A percentile compares a stretch with the other conserved stretches of the same genome.
These are phyloP conservation scores for Equus przewalskii DNA, from an alignment of 2,113 vertebrate species.

Conservation along the genomic window DNA sequence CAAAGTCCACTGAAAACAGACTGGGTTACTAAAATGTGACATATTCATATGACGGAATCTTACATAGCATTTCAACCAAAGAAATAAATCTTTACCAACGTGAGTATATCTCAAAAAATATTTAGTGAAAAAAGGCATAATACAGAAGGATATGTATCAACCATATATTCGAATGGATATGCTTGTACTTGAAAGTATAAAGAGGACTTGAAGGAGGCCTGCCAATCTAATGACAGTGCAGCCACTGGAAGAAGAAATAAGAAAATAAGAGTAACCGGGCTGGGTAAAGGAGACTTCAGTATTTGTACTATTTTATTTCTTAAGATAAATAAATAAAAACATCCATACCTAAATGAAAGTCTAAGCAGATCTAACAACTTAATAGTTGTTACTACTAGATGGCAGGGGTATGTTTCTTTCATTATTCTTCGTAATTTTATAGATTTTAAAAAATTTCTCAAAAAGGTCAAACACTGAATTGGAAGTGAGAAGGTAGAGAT, in stretches of 20 bases:
- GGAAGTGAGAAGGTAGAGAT: not conserved
- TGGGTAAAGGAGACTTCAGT: not conserved
- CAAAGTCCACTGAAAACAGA: not conserved
- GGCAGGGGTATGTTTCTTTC: not conserved
- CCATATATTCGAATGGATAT: not conserved
- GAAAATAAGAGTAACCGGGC: not conserved
- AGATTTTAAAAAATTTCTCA: not conserved
- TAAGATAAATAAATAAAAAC: not conserved
- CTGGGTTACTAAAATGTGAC: slow-evolving; percentile 18
- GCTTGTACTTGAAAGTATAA: not conserved
- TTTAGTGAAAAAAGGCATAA: not conserved
- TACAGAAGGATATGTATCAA: not conserved
- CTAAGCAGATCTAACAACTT: not conserved
- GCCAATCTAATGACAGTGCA: not conserved
- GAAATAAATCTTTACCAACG: not conserved
- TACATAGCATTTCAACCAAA: not conserved
- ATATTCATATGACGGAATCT: not conserved
- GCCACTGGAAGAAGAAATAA: not conserved
- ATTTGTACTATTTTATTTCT: not conserved
- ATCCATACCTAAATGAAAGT: not conserved
- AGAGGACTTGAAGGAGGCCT: not conserved
- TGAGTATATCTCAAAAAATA: not conserved
- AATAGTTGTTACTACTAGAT: not conserved
- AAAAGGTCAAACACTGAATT: not conserved
- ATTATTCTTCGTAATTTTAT: slow-evolving; percentile 4